Conservation (phyloP, 2,888 invertebrate species). For the Theretra japonica region DNA sequence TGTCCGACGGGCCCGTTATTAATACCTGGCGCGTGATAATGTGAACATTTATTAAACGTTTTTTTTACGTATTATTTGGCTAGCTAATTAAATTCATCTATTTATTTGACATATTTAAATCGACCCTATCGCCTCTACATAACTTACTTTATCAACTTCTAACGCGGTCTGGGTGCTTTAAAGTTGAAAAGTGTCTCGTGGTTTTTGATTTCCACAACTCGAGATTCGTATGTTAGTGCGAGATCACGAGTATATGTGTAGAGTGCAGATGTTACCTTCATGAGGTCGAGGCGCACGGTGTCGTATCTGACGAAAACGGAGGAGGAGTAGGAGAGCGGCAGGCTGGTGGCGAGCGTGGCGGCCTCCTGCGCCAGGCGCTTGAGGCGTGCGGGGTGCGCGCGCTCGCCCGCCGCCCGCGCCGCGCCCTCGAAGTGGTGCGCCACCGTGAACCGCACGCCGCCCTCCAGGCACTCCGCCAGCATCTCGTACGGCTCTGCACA, state of each 20-base stretch:
- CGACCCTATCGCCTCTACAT: no score
- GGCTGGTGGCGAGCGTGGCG: slow-evolving; percentile 95
- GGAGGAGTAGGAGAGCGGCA: slow-evolving; percentile 96
- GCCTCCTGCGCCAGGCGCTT: slow-evolving; percentile 97
- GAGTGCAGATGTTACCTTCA: slow-evolving; percentile 88
- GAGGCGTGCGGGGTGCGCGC: slow-evolving; percentile 93
- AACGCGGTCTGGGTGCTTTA: no score
- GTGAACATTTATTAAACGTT: no score
- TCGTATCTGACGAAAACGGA: slow-evolving; percentile 98
- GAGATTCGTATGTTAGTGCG: no score
- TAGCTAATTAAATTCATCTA: no score
- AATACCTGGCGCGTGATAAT: slow-evolving; percentile 86
- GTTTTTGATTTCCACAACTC: no score
- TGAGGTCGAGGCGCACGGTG: slow-evolving; percentile 96
- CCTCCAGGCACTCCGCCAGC: slow-evolving; percentile 91
- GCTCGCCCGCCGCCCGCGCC: slow-evolving; percentile 93
- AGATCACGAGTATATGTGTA: no score
- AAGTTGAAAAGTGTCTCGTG: no score
- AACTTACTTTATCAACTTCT: no score
- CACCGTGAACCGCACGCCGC: slow-evolving; percentile 92
- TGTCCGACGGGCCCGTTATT: slow-evolving; percentile 96
- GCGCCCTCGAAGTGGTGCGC: slow-evolving; percentile 96
- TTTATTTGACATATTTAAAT: no score
- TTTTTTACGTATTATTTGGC: no score
- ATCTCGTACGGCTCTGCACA: slow-evolving; percentile 94